Percentiles rank a stretch among this genome's conserved stretches.
These are phyloP conservation scores for Solenopsis invicta DNA, from an alignment of 1,140 invertebrate species.

Conservation along the genomic window DNA sequence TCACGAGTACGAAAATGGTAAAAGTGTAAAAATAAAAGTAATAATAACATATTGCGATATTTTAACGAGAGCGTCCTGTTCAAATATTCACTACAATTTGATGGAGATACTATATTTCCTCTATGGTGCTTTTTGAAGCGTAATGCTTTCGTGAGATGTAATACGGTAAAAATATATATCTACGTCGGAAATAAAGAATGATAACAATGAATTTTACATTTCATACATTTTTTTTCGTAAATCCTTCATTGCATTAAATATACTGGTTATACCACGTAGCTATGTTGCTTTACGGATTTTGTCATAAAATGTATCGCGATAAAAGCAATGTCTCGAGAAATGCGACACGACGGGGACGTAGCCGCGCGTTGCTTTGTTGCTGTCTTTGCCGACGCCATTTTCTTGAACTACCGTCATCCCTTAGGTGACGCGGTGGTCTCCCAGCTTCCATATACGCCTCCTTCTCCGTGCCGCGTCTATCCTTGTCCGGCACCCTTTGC, in stretches of 20 bases:
- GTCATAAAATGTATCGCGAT: conserved; percentile 43
- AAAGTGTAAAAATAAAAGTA: conserved; percentile 2
- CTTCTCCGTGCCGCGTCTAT: neutral
- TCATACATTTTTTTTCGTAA: neutral
- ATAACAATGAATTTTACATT: conserved; percentile 20
- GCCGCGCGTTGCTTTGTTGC: conserved; percentile 22
- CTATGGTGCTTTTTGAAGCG: neutral
- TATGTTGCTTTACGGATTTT: conserved; percentile 1
- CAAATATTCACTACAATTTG: neutral
- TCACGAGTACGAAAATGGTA: neutral
- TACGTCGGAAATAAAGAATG: neutral
- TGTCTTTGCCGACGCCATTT: conserved; percentile 56
- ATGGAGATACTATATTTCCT: neutral
- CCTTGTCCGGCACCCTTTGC: neutral
- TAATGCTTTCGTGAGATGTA: neutral
- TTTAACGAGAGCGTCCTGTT: neutral
- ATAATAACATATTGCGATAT: neutral
- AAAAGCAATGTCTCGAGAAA: conserved; percentile 32
- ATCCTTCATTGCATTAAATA: conserved; percentile 19
- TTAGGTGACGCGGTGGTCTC: conserved; percentile 62
- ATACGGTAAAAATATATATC: neutral
- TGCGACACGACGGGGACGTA: neutral
- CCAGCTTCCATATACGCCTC: conserved; percentile 12
- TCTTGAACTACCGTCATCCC: conserved; percentile 64
- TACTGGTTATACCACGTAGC: conserved; percentile 1